Evolutionary conservation across 2,888 invertebrate genomes (phyloP).

Genomic region (Tethea ocularis): DNA sequence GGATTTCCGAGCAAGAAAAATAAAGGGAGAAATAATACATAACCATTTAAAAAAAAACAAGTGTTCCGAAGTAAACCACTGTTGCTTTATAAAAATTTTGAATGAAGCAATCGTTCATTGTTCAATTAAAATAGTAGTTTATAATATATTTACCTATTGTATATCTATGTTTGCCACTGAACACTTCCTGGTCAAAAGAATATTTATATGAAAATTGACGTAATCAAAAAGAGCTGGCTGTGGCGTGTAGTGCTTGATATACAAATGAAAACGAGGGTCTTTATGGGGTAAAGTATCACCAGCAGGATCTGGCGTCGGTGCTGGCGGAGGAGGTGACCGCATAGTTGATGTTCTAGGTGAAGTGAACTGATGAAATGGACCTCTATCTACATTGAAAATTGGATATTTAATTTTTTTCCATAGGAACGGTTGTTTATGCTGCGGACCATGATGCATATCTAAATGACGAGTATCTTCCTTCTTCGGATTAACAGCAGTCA

Average conservation of each 20-base stretch:
- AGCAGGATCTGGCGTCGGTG: constrained; percentile 45
- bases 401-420: constrained; percentile 62
- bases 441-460: constrained; percentile 58
- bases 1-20: constrained; percentile 81
- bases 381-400: constrained; percentile 45
- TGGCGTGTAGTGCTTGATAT: constrained; percentile 70
- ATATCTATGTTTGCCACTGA: constrained; percentile 59
- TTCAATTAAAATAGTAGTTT: constrained; percentile 28
- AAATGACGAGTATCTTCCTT: constrained; percentile 49
- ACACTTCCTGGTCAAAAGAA: constrained; percentile 56
- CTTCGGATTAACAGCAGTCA: constrained; percentile 51
- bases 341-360: constrained; percentile 31
- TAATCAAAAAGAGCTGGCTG: constrained; percentile 72
- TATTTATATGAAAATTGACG: constrained; percentile 71
- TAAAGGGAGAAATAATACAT: constrained; percentile 69
- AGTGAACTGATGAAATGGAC: constrained; percentile 68
- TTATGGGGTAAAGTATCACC: constrained; percentile 39
- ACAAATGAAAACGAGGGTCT: constrained; percentile 73
- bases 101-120: constrained; percentile 13
- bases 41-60: constrained; percentile 54
- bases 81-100: constrained; percentile 44
- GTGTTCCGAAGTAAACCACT: constrained; percentile 60
- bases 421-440: constrained; percentile 70
- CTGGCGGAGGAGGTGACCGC: constrained; percentile 40
- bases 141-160: constrained; percentile 27